phyloP scores from a whole-genome alignment of 2,797 vertebrate genomes.

The Psittacula derbiana region DNA sequence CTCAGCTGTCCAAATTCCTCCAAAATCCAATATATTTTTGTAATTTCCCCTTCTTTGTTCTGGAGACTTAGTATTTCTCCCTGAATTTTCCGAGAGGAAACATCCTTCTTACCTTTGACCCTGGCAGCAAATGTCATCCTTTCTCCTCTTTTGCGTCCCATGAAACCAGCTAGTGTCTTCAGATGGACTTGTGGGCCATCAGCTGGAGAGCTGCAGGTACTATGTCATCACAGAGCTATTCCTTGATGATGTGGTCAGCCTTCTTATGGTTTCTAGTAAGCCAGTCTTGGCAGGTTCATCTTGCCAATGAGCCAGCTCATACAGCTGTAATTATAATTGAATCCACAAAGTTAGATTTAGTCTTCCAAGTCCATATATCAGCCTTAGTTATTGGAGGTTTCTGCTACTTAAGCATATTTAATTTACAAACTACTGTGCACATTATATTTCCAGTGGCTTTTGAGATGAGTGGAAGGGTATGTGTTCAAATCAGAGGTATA shows the following conservation, averaged over 20 bases:
- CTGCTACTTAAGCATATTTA: conserved; percentile 65
- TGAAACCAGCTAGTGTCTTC: background rate
- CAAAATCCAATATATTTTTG: conserved; percentile 66
- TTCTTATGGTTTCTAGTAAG: conserved; percentile 50
- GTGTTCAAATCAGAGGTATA: background rate
- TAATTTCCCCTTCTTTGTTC: conserved; percentile 70
- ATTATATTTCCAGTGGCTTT: conserved; percentile 47
- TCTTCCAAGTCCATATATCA: conserved; percentile 62
- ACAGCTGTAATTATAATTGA: conserved; percentile 74
- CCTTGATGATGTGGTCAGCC: conserved; percentile 50
- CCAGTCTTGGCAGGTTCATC: conserved; percentile 53
- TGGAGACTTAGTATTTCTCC: conserved; percentile 29
- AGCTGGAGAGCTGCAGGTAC: conserved; percentile 36
- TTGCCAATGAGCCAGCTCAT: conserved; percentile 50
- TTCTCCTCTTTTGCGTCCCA: background rate
- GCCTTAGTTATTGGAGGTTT: conserved; percentile 56
- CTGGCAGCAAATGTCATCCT: background rate
- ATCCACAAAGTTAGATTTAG: conserved; percentile 65
- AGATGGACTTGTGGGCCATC: background rate
- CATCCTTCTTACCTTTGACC: conserved; percentile 24
- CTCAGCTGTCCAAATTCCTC: conserved; percentile 38
- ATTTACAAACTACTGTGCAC: conserved; percentile 67
- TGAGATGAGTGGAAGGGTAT: background rate
- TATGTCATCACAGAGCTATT: conserved; percentile 55
- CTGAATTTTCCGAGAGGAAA: conserved; percentile 48